Evolutionary conservation across 1,140 invertebrate species (phyloP).

Genomic region (Hetaerina americana): DNA sequence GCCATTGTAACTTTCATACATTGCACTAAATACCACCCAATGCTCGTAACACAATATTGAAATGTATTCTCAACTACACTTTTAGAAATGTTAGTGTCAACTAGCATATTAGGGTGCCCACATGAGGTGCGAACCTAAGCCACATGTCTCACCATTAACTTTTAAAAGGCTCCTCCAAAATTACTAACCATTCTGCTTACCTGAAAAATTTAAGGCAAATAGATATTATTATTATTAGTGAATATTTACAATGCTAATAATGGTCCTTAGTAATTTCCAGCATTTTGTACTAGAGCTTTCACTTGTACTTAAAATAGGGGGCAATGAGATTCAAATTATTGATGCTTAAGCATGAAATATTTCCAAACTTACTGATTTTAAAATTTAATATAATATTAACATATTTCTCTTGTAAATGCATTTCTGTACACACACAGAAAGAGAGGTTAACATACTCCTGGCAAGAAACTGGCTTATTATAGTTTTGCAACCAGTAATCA

Average conservation of each 20-base stretch:
- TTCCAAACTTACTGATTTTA: background rate
- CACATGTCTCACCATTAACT: background rate
- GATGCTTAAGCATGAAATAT: background rate
- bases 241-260: background rate
- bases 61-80: background rate
- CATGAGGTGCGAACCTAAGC: background rate
- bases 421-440: slow-evolving; percentile 4
- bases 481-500: slow-evolving; percentile 2
- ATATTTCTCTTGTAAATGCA: slow-evolving; percentile 3
- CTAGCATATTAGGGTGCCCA: background rate
- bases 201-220: background rate
- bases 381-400: slow-evolving; percentile 6
- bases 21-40: background rate
- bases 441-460: slow-evolving; percentile 4
- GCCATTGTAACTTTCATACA: background rate
- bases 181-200: background rate
- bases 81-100: background rate
- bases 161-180: background rate
- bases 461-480: slow-evolving; percentile 3
- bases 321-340: background rate
- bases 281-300: background rate
- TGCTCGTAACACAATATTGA: background rate
- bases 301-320: background rate
- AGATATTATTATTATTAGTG: slow-evolving; percentile 1
- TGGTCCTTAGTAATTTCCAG: background rate